Percentiles rank a stretch among this genome's conserved stretches.
Evolutionary conservation across 2,888 invertebrate genomes (phyloP).

Genomic region (Sesia apiformis): DNA sequence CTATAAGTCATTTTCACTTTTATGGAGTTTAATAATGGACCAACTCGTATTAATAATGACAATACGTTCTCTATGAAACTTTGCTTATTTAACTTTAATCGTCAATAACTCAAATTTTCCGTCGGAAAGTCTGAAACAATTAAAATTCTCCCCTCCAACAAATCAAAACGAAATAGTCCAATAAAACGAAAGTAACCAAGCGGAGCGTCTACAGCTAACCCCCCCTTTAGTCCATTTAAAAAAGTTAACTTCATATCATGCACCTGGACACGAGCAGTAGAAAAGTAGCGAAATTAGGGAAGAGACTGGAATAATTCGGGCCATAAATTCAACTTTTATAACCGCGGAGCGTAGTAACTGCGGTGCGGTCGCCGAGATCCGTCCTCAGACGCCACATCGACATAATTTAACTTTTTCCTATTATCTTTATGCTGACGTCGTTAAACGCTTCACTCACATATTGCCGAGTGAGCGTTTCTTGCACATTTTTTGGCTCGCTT

Average conservation of each 20-base stretch:
- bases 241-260: constrained; percentile 54
- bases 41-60: no score
- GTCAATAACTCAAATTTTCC: no score
- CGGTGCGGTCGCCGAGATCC: constrained; percentile 22
- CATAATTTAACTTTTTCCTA: constrained; percentile 74
- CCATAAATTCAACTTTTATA: constrained; percentile 71
- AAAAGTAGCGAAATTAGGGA: constrained; percentile 52
- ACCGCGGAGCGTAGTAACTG: constrained; percentile 35
- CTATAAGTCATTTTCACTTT: no score
- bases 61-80: no score
- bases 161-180: constrained; percentile 45
- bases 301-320: constrained; percentile 62
- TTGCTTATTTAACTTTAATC: no score
- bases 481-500: background rate
- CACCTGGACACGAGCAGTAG: constrained; percentile 55
- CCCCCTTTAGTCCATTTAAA: constrained; percentile 37
- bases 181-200: constrained; percentile 41
- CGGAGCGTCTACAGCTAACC: constrained; percentile 34
- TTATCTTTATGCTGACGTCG: constrained; percentile 70
- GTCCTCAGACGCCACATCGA: constrained; percentile 55
- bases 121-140: constrained; percentile 5
- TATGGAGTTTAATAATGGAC: no score
- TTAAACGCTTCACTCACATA: constrained; percentile 58
- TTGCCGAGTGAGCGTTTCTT: constrained; percentile 43
- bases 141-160: constrained; percentile 28